phyloP scores from a whole-genome alignment of 2,113 vertebrate species.

The Ictalurus furcatus region DNA sequence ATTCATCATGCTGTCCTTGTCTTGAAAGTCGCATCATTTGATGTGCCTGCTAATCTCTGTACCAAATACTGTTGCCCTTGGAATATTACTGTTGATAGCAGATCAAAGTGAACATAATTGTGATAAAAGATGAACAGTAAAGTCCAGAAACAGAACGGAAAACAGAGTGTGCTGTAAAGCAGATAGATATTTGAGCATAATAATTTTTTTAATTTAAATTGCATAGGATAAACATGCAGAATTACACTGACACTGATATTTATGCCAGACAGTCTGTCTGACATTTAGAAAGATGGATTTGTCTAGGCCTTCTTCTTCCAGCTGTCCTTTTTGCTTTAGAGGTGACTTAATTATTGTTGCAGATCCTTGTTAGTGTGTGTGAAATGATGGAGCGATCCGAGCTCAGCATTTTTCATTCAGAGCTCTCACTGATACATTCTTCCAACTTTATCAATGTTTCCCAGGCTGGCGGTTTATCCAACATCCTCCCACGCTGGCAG shows the following conservation, averaged over 20 bases:
- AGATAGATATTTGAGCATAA: background rate
- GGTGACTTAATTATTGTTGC: slow-evolving; percentile 38
- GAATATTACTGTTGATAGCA: slow-evolving; percentile 11
- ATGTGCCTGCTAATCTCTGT: background rate
- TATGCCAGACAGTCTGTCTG: slow-evolving; percentile 50
- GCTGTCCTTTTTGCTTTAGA: slow-evolving; percentile 10
- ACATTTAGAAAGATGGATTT: slow-evolving; percentile 63
- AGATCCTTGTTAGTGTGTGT: slow-evolving; percentile 16
- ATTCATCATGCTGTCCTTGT: slow-evolving; percentile 17
- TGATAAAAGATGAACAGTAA: background rate
- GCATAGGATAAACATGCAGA: background rate
- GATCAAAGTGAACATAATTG: background rate
- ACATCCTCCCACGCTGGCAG: background rate
- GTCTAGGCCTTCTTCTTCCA: background rate
- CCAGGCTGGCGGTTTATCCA: slow-evolving; percentile 26
- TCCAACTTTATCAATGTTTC: background rate
- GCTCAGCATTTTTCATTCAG: slow-evolving; percentile 29
- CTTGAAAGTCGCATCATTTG: slow-evolving; percentile 18
- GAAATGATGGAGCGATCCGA: background rate
- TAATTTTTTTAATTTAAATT: slow-evolving; percentile 7
- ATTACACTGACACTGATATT: slow-evolving; percentile 32
- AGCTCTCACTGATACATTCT: slow-evolving; percentile 39
- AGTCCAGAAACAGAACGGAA: background rate
- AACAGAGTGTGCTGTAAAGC: background rate
- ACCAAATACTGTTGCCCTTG: background rate